Base-by-base conservation (phyloP, 23 tunicate species). In the Pegea sp. region DNA sequence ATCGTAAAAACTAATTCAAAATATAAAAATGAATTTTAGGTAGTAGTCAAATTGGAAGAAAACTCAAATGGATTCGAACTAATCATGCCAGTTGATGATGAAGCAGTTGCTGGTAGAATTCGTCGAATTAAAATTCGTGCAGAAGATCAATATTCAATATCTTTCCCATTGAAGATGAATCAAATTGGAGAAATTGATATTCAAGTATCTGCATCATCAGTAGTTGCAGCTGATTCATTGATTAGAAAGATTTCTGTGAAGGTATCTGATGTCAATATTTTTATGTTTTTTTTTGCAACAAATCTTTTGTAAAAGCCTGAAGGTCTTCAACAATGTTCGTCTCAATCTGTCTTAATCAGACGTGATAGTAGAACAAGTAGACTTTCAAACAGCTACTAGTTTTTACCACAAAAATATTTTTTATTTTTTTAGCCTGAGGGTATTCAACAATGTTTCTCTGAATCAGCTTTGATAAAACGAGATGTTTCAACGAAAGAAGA, bases 341-440 rank as follows among this genome's bases (percentile, higher is more conserved):
- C n/a, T n/a, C n/a, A n/a, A n/a, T n/a, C n/a, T n/a, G n/a, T n/a
- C n/a, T n/a, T n/a, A n/a, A n/a, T n/a, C n/a, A n/a, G n/a, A n/a
- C n/a, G n/a, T n/a, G n/a, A n/a, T n/a, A n/a, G n/a, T n/a, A n/a
- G n/a, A n/a, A n/a, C n/a, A n/a, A n/a, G 30, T 2, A 31, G 64
- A 1, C 29, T 11, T 22, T 18, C 59, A n/a, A n/a, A n/a, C n/a
- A n/a, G n/a, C 46, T 38, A 38, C 46, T 16, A 8, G 11, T 38
- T 8, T 38, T 11, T 16, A 8, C 46, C 11, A 38, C 16, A 38
- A 38, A 38, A 38, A 38, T 16, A 38, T 38, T 38, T 38, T 8
- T 38, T 16, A 38, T 38, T 38, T 38, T 38, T 38, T 38, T 38
- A 38, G 84, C 84, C 84, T 32, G 72, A 59, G 33, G 84, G 84